These are phyloP conservation scores for Anhinga anhinga DNA, from an alignment of 2,113 vertebrate species.

Conservation along the genomic window DNA sequence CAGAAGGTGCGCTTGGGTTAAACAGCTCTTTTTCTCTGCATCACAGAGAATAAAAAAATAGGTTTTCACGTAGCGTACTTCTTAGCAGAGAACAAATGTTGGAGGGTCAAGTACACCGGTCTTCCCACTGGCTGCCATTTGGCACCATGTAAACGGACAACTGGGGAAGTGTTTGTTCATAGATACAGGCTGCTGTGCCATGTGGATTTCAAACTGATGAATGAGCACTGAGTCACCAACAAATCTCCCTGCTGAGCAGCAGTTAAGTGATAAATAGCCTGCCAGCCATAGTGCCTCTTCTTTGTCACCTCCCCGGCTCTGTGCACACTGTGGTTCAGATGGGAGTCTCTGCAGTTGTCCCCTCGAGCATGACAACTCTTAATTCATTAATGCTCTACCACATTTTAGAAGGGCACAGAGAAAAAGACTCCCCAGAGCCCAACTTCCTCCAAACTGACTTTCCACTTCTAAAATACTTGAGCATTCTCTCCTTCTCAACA, in stretches of 20 bases:
- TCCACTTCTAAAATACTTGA: background rate
- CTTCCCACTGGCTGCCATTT: background rate
- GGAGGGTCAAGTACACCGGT: background rate
- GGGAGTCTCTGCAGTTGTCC: background rate
- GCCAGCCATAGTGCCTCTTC: background rate
- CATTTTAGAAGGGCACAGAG: background rate
- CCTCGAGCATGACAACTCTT: background rate
- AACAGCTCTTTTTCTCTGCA: background rate
- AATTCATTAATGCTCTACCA: background rate
- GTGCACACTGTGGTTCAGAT: background rate
- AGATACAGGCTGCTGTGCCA: background rate
- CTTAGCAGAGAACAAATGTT: background rate
- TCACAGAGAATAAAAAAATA: background rate
- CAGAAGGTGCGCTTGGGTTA: background rate
- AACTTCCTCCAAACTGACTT: background rate
- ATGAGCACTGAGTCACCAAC: background rate
- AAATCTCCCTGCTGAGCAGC: conserved; percentile 4
- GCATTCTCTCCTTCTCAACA: background rate
- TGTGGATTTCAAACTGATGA: background rate
- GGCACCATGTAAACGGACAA: background rate
- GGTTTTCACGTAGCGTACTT: background rate
- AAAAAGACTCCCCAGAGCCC: background rate
- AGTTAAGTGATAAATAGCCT: background rate
- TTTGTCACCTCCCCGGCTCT: background rate
- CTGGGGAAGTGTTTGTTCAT: background rate